phyloP scores from a whole-genome alignment of 2,888 invertebrate genomes.

The Lordiphosa andalusiaca region DNA sequence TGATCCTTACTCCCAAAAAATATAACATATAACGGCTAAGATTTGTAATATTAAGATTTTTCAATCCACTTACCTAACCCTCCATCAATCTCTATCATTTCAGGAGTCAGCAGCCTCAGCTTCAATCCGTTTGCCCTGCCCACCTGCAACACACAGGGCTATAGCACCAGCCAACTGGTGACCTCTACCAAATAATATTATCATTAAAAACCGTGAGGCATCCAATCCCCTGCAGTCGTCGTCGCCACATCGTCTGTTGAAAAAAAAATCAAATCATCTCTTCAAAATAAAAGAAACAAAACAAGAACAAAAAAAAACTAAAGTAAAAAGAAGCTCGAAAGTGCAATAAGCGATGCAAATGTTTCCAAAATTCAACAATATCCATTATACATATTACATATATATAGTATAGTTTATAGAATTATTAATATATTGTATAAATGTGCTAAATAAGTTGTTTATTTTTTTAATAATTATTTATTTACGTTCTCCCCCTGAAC shows the following conservation, averaged over 20 bases:
- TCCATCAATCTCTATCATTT: slow-evolving; percentile 32
- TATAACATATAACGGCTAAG: too few relatives aligned
- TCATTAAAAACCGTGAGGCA: slow-evolving; percentile 59
- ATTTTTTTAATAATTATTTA: slow-evolving; percentile 42
- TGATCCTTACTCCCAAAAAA: too few relatives aligned
- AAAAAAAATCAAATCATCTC: slow-evolving; percentile 18
- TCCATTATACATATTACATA: slow-evolving; percentile 30
- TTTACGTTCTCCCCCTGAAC: slow-evolving; percentile 19
- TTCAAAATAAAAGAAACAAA: neutral
- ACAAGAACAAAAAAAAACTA: slow-evolving; percentile 32
- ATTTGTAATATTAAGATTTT: too few relatives aligned
- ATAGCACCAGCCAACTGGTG: slow-evolving; percentile 89
- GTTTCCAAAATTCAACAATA: slow-evolving; percentile 53
- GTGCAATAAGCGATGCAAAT: slow-evolving; percentile 61
- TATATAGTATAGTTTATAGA: slow-evolving; percentile 27
- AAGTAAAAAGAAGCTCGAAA: slow-evolving; percentile 56
- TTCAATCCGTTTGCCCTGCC: slow-evolving; percentile 96
- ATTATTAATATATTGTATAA: slow-evolving; percentile 31
- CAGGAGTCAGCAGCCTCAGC: slow-evolving; percentile 90
- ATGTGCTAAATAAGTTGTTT: slow-evolving; percentile 29
- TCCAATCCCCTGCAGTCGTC: slow-evolving; percentile 12
- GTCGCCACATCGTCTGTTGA: slow-evolving; percentile 10
- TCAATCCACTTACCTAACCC: too few relatives aligned
- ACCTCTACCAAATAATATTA: slow-evolving; percentile 87
- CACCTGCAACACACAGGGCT: slow-evolving; percentile 91